Base-by-base conservation (phyloP, 2,888 invertebrate genomes). In the Piscicola geometra region DNA sequence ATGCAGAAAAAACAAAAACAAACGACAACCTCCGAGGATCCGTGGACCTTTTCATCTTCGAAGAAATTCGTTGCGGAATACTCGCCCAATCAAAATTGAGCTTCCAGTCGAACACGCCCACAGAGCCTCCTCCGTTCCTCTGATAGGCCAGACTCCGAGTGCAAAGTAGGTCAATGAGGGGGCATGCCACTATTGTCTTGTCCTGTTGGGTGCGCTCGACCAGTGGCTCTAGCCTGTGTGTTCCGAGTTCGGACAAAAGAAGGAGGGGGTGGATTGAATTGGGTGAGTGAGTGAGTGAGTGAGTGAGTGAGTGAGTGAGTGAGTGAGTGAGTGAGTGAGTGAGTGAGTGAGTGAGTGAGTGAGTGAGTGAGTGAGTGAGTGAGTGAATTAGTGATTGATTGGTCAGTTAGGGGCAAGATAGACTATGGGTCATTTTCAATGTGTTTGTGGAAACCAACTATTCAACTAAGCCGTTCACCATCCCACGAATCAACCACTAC, bases 211-310 rank as follows among this genome's bases (percentile, higher is more conserved):
- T 73, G 18, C 64, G 25, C 1, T 32, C 15, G 21, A 73, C 25
- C 33, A 73, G 33, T 30, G 73, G 73, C 35, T 73, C 73, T 30
- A 73, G 36, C 73, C 73, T 73, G 9, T n/a, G n/a, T n/a, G n/a
- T n/a, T n/a, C n/a, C n/a, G n/a, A n/a, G n/a, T n/a, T n/a, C n/a
- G n/a, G n/a, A n/a, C n/a, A n/a, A n/a, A n/a, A n/a, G n/a, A n/a
- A n/a, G n/a, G n/a, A n/a, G n/a, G n/a, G n/a, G n/a, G n/a, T n/a
- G n/a, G n/a, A n/a, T n/a, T n/a, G n/a, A n/a, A n/a, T n/a, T n/a
- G n/a, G n/a, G n/a, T n/a, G n/a, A n/a, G n/a, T n/a, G n/a, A n/a
- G n/a, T n/a, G n/a, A n/a, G n/a, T n/a, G n/a, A n/a, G n/a, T n/a
- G n/a, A n/a, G n/a, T n/a, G n/a, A n/a, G n/a, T n/a, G n/a, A n/a